Base-by-base conservation (phyloP, 2,888 invertebrate species). In the Ormyrus thymus region DNA sequence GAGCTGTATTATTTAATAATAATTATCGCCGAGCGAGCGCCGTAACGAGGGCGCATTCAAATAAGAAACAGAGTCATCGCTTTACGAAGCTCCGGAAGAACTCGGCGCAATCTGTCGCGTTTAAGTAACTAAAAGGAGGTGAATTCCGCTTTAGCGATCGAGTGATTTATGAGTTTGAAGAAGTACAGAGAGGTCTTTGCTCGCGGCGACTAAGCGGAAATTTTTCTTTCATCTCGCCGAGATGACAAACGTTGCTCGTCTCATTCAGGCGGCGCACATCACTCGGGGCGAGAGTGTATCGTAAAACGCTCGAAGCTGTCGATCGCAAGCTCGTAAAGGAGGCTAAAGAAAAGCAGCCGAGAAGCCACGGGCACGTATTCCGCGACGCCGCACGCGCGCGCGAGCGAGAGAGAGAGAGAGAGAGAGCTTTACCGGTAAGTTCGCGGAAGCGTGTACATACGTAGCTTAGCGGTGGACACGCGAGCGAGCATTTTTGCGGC, bases 381-480 rank as follows among this genome's bases (percentile, higher is more conserved):
- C 29, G 29, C 29, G 29, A 29, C 3, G 29, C 29, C 29, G 29
- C 29, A 29, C 29, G 29, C 29, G 29, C 29, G 29, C 29, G 29
- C 29, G 29, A 83, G 82, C 81, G 80, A 29, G 29, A 29, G 29
- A 29, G 29, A 29, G 29, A 29, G 29, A 29, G 29, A 29, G 29
- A 29, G 29, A 29, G 29, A 83, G 83, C 81, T 85, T 85, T 86
- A 86, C 84, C 84, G 85, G 83, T 85, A 85, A 83, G 83, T 87
- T 85, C 84, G 84, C 78, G 82, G 86, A 85, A 87, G 10, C 61
- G 11, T 15, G 9, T 15, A 65, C 45, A 29, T 6, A 56, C 66
- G 51, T 53, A 58, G 6, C 15, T 4, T 11, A 53, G 43, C 53
- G 43, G 6, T 29, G n/a, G 65, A 56, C 65, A 74, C 74, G 65